phyloP scores from a whole-genome alignment of 2,888 invertebrate genomes.

The Cantharis rustica region DNA sequence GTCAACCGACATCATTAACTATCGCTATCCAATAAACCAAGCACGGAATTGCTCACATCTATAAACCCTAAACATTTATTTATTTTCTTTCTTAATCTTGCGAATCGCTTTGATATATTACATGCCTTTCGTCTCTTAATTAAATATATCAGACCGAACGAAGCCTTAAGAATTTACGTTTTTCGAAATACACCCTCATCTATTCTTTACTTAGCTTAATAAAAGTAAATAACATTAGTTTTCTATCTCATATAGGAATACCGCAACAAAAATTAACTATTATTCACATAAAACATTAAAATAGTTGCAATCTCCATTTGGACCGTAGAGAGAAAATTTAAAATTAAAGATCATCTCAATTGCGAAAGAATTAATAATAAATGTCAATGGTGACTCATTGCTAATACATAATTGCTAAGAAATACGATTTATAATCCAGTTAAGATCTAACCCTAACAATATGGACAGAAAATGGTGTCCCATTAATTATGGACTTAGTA shows the following conservation, averaged over 20 bases:
- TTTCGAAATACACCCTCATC: conserved; percentile 6
- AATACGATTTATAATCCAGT: neutral
- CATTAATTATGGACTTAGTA: neutral
- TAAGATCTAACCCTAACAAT: neutral
- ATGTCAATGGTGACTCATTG: neutral
- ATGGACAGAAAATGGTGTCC: neutral
- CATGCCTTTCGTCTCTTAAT: conserved; percentile 38
- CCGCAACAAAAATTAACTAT: neutral
- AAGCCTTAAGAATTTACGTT: conserved; percentile 17
- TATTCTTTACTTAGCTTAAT: neutral
- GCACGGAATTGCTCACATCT: conserved; percentile 29
- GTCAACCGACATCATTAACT: conserved; percentile 34
- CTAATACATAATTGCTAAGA: neutral
- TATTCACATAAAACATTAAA: neutral
- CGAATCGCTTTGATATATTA: conserved; percentile 39
- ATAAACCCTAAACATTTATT: conserved; percentile 34
- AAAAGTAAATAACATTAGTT: neutral
- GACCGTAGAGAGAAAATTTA: neutral
- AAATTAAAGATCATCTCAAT: neutral
- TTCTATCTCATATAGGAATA: neutral
- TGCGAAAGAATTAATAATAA: neutral
- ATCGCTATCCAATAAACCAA: conserved; percentile 35
- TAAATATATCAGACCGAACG: conserved; percentile 31
- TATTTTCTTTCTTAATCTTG: conserved; percentile 38
- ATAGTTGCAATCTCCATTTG: neutral